Evolutionary conservation across 2,113 vertebrate genomes (phyloP).

Genomic region (Sphaerodactylus townsendi): DNA sequence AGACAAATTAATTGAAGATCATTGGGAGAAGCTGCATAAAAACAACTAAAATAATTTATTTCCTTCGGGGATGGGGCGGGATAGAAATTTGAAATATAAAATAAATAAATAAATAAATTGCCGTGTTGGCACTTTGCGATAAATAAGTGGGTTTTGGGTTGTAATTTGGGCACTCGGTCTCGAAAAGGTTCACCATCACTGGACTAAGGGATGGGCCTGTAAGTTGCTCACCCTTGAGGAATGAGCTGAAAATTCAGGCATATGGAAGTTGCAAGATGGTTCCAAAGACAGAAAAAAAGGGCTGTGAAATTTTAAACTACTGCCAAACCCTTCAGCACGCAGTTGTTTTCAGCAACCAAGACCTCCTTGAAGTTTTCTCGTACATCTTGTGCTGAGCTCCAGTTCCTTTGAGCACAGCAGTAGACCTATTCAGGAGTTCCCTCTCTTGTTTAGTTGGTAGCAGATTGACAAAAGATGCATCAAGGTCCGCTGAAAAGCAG

Average conservation of each 20-base stretch:
- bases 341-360: not conserved
- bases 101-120: too few species aligned
- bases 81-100: too few species aligned
- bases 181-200: too few species aligned
- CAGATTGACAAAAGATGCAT: not conserved
- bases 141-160: too few species aligned
- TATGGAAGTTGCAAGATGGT: not conserved
- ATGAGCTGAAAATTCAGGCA: not conserved
- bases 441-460: slow-evolving; percentile 1
- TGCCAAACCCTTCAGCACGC: not conserved
- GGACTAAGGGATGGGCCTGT: too few species aligned
- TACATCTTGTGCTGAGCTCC: not conserved
- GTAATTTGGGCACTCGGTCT: too few species aligned
- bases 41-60: not conserved
- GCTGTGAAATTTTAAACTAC: not conserved
- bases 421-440: not conserved
- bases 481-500: not conserved
- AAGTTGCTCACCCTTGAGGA: not conserved
- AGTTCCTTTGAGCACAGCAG: slow-evolving; percentile 15
- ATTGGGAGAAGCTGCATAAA: not conserved
- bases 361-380: not conserved
- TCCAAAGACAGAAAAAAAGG: not conserved
- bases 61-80: too few species aligned
- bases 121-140: too few species aligned
- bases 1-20: not conserved